Base-by-base conservation (phyloP, 2,113 vertebrate genomes). In the Anarrhichthys ocellatus region DNA sequence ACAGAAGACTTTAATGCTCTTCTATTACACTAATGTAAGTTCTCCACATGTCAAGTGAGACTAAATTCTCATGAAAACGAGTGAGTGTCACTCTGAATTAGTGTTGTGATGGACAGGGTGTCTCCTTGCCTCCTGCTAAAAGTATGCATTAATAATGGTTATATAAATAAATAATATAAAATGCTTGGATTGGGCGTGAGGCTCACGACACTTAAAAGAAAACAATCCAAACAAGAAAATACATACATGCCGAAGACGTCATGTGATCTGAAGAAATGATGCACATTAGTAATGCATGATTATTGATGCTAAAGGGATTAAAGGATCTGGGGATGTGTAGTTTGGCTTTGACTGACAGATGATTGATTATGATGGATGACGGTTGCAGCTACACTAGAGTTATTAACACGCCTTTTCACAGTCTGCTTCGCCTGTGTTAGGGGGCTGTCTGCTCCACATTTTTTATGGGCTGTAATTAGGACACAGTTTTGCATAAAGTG, bases 391-490 rank as follows among this genome's bases (percentile, higher is more conserved):
- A 40, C 50, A 72, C 48, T 22, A 27, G 1, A 73, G 87, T 84
- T 77, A 83, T 78, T 86, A 76, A 61, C 70, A 73, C 4, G 38
- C 22, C 42, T 77, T 73, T 52, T 27, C 64, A 66, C 82, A 67
- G 65, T 76, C 69, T 72, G 71, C 46, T 11, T 66, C 6, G 17
- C 6, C 63, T 48, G 76, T 10, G 2, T 64, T 82, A 0, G 22
- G 74, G 85, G 79, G 86, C 64, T 71, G 74, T 76, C 50, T 85
- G 82, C 71, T 90, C 83, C 67, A 87, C 34, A 61, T 82, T 87
- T 78, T 76, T 78, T 59, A 70, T 22, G 9, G 34, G 74, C 68
- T 81, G 62, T 88, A 89, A 91, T 90, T 88, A 88, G 86, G 89
- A 80, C 83, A 80, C 22, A 5, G 54, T 64, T 91, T 78, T 87